Base-by-base conservation (phyloP, 1,140 invertebrate genomes). In the Drosophila busckii region DNA sequence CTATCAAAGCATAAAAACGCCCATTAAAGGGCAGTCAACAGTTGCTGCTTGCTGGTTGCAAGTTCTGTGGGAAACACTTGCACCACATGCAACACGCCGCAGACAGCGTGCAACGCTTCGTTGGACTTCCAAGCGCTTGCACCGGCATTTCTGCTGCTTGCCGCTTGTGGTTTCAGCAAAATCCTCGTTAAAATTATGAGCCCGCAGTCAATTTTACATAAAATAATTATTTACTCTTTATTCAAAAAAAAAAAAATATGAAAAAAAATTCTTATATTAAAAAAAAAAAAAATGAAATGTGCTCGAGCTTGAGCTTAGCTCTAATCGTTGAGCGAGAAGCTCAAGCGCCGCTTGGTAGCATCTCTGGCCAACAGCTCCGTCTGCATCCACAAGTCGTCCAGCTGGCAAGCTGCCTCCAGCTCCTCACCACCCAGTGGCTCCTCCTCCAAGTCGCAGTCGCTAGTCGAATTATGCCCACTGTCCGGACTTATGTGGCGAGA, bases 391-490 rank as follows among this genome's bases (percentile, higher is more conserved):
- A 75, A 53, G 28, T n/a, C 56, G 4, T 82, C 75, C 52, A 80
- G 19, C 6, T 73, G 54, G 42, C 75, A 73, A 1, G 68, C 31
- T 0, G 31, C 59, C 37, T 73, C 69, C 40, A 73, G 10, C 7
- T 69, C 49, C 32, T 76, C 70, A 15, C 22, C 45, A 0, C 62
- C 71, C 29, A 80, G 15, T n/a, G 10, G 17, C 7, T 69, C 64
- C 26, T 46, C 52, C 16, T 75, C 70, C 31, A 85, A 55, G 8
- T 85, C 83, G 13, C 59, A 69, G 17, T 84, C 82, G 34, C 73
- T 84, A 5, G 73, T 76, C 6, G 85, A 86, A 37, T 87, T 87
- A 58, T 85, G 84, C 0, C 85, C 85, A 23, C 85, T 87, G 53
- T 87, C 85, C 22, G 85, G 85, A 12, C 85, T 87, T 3, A 86